Base-by-base conservation (phyloP, 2,888 invertebrate genomes). In the Sympetrum striolatum region DNA sequence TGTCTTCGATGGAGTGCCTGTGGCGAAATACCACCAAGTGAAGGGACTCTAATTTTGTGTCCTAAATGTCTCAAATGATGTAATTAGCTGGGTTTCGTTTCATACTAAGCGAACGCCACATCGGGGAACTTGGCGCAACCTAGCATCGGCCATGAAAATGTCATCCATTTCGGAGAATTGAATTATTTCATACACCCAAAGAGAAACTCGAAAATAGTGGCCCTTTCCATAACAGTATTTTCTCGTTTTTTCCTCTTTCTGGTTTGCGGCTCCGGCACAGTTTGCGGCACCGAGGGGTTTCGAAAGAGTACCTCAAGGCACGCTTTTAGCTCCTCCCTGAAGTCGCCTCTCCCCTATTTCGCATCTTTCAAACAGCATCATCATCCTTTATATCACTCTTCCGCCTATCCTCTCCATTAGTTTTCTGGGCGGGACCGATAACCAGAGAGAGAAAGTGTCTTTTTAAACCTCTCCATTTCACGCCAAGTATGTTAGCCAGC, bases 401-500 rank as follows among this genome's bases (percentile, higher is more conserved):
- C 18, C 53, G 53, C 5, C 53, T 53, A 25, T 73, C 31, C 73
- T 73, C 25, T 25, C n/a, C n/a, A 25, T n/a, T 31, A 31, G 73
- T 5, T 53, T 0, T 73, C 73, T 73, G 73, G 73, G 73, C 31
- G 73, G 73, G 73, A 31, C 73, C 73, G 64, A 64, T 60, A 60
- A 18, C n/a, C 25, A 5, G 60, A 37, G 60, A 60, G 86, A 64
- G 60, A 86, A 60, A 60, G 86, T 86, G 22, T 86, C 60, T 86
- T 86, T 86, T 60, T 35, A 60, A 86, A 86, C 73, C 73, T 73
- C 73, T 73, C 73, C 73, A 73, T 73, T 73, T 73, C 73, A 31
- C 73, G 73, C 73, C 8, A 73, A 73, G 73, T 73, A 73, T 73
- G 73, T 31, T 14, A 73, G 73, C 31, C 73, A 2, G 73, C 73